Evolutionary conservation across 1,140 invertebrate genomes (phyloP), one percentile per base, ranked within the genome.

Genomic region (Euwallacea similis): DNA sequence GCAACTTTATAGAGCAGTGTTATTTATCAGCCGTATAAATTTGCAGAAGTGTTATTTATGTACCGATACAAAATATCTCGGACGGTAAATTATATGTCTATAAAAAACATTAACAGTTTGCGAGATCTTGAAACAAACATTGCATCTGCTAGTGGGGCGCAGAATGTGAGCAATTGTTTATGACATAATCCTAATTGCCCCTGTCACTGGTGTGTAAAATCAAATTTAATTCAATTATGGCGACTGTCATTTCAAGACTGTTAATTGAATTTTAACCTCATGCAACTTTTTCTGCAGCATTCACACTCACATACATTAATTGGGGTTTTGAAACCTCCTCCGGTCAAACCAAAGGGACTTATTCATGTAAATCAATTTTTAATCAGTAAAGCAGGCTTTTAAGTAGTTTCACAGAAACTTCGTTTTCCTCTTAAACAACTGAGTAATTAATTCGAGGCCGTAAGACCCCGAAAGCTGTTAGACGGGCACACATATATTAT

Each of bases 131-230:
- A 11, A 50, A 13, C 46, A 10, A 50, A 50, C 46, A 64, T 53
- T 46, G 76, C 74, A 76, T 74, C 63, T 77, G 76, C 74, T 77
- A 71, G 66, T 59, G 72, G 67, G 65, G 70, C 71, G 73, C 76
- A 72, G 73, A 74, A 76, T 74, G 75, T 77, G 76, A 75, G 74
- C 78, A 79, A 79, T 79, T 79, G 78, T 78, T 79, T 78, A 78
- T 79, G 78, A 79, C 78, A 76, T 76, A 74, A 76, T 75, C 75
- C 75, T 77, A 77, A 77, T 77, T 77, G 69, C 71, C 61, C 60
- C 59, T 50, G 13, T 42, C 16, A 13, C 10, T 54, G 50, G 43
- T 71, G 33, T 44, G 9, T 53, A 59, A 50, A 65, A 21, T 66
- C 33, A 10, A 66, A 66, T 66, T 56, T 43, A 56, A 56, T 46